Conservation (phyloP, 2,113 vertebrate species). For the Xenopus laevis region DNA sequence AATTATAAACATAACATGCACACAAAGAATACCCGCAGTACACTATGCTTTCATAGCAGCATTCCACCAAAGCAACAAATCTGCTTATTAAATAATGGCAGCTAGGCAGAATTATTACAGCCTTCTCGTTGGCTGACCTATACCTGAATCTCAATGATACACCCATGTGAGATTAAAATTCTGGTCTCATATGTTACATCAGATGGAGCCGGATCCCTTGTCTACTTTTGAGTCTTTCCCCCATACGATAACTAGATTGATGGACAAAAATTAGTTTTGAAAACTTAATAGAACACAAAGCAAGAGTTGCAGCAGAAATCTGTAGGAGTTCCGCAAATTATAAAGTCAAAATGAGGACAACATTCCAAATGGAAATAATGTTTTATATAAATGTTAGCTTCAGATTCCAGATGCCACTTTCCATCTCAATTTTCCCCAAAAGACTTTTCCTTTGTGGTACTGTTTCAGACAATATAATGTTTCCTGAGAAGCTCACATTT, state of each 20-base stretch:
- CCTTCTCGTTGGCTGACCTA: neutral
- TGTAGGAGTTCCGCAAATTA: neutral
- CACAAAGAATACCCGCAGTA: neutral
- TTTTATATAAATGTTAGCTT: neutral
- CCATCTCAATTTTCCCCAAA: constrained; percentile 25
- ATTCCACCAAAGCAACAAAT: neutral
- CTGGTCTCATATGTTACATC: too few species aligned
- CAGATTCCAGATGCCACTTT: constrained; percentile 11
- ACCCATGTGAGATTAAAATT: neutral
- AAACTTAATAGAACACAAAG: neutral
- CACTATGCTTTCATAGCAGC: neutral
- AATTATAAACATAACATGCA: neutral
- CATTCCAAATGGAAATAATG: constrained; percentile 5
- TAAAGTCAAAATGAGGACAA: constrained; percentile 3
- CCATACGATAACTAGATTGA: too few species aligned
- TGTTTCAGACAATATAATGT: constrained; percentile 19
- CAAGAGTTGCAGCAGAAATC: neutral
- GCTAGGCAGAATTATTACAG: neutral
- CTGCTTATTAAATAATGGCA: neutral
- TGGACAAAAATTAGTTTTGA: neutral
- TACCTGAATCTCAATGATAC: neutral
- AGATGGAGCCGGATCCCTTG: too few species aligned
- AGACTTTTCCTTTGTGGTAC: constrained; percentile 31
- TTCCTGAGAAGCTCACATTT: constrained; percentile 46
- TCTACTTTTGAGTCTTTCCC: too few species aligned